Evolutionary conservation across 1,140 invertebrate species (phyloP).

Genomic region (Saccostrea glomerata): DNA sequence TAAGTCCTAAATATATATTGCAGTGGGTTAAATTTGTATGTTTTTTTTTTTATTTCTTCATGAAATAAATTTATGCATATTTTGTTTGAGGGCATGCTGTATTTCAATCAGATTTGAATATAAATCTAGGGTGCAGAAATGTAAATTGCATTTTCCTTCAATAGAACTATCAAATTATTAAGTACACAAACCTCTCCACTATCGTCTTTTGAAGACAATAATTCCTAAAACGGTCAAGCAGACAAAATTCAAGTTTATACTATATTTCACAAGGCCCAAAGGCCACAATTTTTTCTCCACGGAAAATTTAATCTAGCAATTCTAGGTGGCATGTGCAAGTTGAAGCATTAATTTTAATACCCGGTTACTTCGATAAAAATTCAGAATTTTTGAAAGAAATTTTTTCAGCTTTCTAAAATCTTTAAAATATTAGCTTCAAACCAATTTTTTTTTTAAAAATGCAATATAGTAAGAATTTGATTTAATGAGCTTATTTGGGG

Average conservation of each 20-base stretch:
- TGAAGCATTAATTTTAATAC: too few species aligned
- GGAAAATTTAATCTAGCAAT: too few species aligned
- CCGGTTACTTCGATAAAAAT: too few species aligned
- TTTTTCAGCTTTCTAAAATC: too few species aligned
- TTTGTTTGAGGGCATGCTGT: neutral
- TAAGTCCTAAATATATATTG: neutral
- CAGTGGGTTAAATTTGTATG: neutral
- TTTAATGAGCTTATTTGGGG: too few species aligned
- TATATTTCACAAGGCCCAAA: neutral
- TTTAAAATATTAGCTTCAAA: too few species aligned
- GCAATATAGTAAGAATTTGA: too few species aligned
- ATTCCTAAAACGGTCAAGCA: slow-evolving; percentile 17
- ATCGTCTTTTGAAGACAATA: slow-evolving; percentile 21
- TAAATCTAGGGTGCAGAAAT: slow-evolving; percentile 22
- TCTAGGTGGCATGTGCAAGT: too few species aligned
- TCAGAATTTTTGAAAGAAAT: too few species aligned
- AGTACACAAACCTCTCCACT: slow-evolving; percentile 4
- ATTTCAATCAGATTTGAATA: slow-evolving; percentile 37
- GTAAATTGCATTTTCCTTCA: slow-evolving; percentile 25
- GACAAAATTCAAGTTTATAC: slow-evolving; percentile 25
- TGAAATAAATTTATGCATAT: neutral
- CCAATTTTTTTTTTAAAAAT: too few species aligned
- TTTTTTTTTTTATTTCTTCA: neutral
- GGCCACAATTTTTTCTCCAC: neutral
- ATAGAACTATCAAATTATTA: neutral